Evolutionary conservation across 2,113 vertebrate genomes (phyloP), one percentile per base, ranked within the genome.

Genomic region (Carollia perspicillata): DNA sequence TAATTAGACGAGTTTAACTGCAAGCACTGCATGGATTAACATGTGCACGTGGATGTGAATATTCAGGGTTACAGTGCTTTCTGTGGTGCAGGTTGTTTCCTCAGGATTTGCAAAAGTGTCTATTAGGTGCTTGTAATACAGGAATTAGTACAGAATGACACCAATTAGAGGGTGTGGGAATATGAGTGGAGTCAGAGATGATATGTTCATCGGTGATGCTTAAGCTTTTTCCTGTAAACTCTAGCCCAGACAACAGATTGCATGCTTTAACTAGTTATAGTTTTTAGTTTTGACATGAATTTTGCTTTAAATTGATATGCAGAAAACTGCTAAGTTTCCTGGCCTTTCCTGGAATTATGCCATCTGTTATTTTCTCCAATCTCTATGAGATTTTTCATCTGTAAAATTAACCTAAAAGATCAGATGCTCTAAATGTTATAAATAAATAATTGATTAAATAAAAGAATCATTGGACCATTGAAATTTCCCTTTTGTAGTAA

Each of bases 11-110:
- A 95, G 63, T 84, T 77, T 95, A 97, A 97, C 37, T 63, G 44
- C 71, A 97, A 97, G 96, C 89, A 58, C 80, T 95, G 95, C 95
- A 97, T 97, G 96, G 98, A 97, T 66, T 98, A 96, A 93, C 97
- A 92, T 98, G 98, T 98, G 85, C 95, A 88, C 65, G 98, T 89
- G 40, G 35, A 74, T 87, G 87, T 96, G 97, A 98, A 96, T 98
- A 98, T 98, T 98, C 97, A 97, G 93, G 79, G 9, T 3, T 86
- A 66, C 8, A 30, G 18, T 75, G 87, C 83, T 98, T 98, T 97
- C 86, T 84, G 53, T 94, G 69, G 58, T 81, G 71, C 40, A 74
- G 83, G 78, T 87, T 96, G 49, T 97, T 97, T 98, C 83, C 74
- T 93, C 35, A 58, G 94, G 74, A 96, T 95, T 97, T 92, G 30